Percentiles rank a stretch among this genome's conserved stretches.
Conservation (phyloP, 1,140 invertebrate species). For the Calosoma granatense region DNA sequence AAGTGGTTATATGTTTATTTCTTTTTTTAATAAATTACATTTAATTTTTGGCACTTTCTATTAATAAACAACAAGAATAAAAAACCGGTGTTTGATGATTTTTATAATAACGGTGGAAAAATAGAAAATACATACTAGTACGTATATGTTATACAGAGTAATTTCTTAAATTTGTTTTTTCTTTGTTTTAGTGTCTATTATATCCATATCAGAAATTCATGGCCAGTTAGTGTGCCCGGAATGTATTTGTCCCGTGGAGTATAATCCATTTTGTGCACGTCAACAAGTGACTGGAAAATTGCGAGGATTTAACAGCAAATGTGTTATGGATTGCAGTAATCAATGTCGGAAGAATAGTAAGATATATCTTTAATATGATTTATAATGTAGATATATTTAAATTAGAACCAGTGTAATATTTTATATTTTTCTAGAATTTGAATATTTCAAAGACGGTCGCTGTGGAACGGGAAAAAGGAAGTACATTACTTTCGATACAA, state of each 20-base stretch:
- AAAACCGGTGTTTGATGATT: no score
- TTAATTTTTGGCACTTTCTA: no score
- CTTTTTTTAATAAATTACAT: background rate
- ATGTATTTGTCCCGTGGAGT: constrained; percentile 2
- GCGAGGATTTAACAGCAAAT: background rate
- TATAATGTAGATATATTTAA: background rate
- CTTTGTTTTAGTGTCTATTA: no score
- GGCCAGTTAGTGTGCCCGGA: background rate
- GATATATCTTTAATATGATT: background rate
- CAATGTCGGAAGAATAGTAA: background rate
- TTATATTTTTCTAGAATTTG: background rate
- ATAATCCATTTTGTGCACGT: background rate
- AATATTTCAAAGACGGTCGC: background rate
- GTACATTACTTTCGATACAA: background rate
- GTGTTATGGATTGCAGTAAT: constrained; percentile 1
- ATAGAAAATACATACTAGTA: no score
- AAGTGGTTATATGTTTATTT: background rate
- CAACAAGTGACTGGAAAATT: background rate
- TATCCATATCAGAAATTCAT: no score
- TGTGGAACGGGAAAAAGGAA: background rate
- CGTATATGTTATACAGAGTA: no score
- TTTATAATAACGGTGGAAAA: no score
- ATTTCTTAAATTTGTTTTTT: no score
- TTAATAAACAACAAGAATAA: no score
- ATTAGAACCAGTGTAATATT: background rate